phyloP scores from a whole-genome alignment of 2,113 vertebrate genomes.

The Oplegnathus fasciatus region DNA sequence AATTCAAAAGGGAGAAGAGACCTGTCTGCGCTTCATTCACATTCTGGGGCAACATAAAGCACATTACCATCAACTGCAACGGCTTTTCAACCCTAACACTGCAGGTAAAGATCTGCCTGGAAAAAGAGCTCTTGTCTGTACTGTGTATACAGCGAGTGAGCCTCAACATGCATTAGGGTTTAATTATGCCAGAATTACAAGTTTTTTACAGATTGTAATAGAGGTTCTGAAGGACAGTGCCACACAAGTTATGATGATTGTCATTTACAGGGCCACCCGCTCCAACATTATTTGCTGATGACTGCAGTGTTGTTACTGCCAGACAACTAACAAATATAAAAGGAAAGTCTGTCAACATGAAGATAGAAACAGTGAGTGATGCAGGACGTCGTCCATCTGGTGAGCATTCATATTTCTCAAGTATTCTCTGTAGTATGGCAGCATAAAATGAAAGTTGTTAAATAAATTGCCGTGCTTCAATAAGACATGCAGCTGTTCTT shows the following conservation, averaged over 20 bases:
- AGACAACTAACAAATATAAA: neutral
- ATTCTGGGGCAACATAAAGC: neutral
- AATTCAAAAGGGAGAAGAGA: neutral
- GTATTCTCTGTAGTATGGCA: neutral
- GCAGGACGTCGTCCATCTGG: neutral
- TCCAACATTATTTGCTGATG: neutral
- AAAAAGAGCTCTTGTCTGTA: neutral
- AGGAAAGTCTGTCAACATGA: accelerated
- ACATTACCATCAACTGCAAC: neutral
- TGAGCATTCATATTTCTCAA: neutral
- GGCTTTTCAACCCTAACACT: neutral
- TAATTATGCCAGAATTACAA: neutral
- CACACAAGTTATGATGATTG: neutral
- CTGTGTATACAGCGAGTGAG: neutral
- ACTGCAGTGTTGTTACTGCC: neutral
- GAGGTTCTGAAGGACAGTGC: neutral
- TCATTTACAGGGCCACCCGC: neutral
- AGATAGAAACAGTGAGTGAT: neutral
- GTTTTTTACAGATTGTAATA: neutral
- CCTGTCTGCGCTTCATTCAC: neutral
- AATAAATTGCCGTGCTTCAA: neutral
- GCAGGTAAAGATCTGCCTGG: slow-evolving; percentile 19
- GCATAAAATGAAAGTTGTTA: neutral
- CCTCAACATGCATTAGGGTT: neutral
- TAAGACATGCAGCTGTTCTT: neutral